Evolutionary conservation across 2,797 vertebrate species (phyloP).

Genomic region (Dendrocincla tyrannina): DNA sequence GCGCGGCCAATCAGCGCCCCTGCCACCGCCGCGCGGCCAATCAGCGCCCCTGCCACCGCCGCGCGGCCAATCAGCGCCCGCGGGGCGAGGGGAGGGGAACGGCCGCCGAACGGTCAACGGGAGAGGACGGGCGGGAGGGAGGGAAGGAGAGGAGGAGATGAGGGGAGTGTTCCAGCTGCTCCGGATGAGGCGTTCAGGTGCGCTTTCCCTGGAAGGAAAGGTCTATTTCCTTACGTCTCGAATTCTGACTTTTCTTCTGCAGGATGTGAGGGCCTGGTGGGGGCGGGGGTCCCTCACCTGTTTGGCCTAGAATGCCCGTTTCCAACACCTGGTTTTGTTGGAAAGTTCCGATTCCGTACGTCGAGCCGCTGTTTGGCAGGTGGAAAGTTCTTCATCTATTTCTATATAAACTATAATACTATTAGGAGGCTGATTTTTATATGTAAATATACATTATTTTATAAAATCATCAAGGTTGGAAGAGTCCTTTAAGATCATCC

Average conservation of each 20-base stretch:
- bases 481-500: too few relatives aligned
- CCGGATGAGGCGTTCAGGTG: background rate
- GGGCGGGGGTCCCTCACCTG: fast-evolving
- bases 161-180: too few relatives aligned
- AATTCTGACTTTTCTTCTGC: too few relatives aligned
- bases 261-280: too few relatives aligned
- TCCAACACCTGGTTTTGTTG: background rate
- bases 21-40: too few relatives aligned
- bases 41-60: too few relatives aligned
- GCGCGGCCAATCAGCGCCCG: too few relatives aligned
- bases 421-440: background rate
- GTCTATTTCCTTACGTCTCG: fast-evolving
- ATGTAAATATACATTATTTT: background rate
- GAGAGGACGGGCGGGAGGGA: too few relatives aligned
- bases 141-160: too few relatives aligned
- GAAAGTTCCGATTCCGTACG: fast-evolving
- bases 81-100: too few relatives aligned
- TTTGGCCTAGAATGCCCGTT: background rate
- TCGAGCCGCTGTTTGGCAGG: fast-evolving
- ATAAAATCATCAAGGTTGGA: background rate
- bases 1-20: too few relatives aligned
- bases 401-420: background rate
- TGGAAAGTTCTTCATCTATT: background rate
- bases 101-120: too few relatives aligned
- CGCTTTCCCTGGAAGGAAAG: fast-evolving